Base-by-base conservation (phyloP, 2,113 vertebrate genomes). In the Embiotoca jacksoni region DNA sequence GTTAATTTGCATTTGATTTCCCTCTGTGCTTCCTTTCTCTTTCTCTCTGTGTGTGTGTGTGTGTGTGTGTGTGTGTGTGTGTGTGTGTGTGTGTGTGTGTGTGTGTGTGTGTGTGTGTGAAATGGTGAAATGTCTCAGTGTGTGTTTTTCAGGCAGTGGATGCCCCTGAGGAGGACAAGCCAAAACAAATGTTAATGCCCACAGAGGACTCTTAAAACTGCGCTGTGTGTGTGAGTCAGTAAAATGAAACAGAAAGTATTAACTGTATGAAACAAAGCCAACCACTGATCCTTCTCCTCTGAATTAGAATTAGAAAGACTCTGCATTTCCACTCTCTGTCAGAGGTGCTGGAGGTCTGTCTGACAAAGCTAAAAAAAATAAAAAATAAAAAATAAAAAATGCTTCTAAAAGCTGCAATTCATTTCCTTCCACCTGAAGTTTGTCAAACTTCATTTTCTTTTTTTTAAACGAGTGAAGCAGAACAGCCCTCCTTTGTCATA, bases 151-250 rank as follows among this genome's bases (percentile, higher is more conserved):
- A 62, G 62, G 9, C 36, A 36, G 64, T 50, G 30, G 39, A 75
- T 33, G n/a, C 14, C 62, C n/a, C 53, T 41, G 30, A 65, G 68
- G 75, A 70, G 36, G 58, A 74, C 50, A 41, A 78, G 77, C 84
- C 84, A 80, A 78, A 64, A 71, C 77, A 70, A 83, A 87, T 53
- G 72, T 80, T 75, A 71, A 35, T 62, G 75, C 55, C 44, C 61
- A 37, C 64, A 52, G 70, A 73, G 64, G 78, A 50, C 54, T 54
- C 50, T 15, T 13, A 15, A 84, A n/a, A 39, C 52, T 30, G 33
- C 11, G 37, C 15, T 36, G 44, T 36, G 9, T 31, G 36, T 54
- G 37, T 65, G 44, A 39, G 36, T 65, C 54, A 63, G 44, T 65
- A 36, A 35, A 50, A 52, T 58, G 58, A 75, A 64, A 46, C 35